Evolutionary conservation across 2,888 invertebrate genomes (phyloP).

Genomic region (Eristalis tenax): DNA sequence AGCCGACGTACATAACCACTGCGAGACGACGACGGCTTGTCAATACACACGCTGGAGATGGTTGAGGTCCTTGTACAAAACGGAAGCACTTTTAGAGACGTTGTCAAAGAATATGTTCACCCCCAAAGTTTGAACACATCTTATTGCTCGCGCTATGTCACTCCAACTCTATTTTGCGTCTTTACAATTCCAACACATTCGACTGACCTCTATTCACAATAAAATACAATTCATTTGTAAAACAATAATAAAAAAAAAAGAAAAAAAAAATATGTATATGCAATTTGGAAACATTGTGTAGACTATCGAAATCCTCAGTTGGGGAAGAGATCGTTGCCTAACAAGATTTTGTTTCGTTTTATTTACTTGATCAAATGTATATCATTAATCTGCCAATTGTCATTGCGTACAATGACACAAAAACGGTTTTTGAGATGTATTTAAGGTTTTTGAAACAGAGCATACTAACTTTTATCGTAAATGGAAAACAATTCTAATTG

Average conservation of each 20-base stretch:
- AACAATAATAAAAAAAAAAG: background rate
- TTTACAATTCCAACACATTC: background rate
- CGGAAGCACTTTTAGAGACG: no score
- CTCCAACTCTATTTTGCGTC: no score
- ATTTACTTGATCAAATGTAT: background rate
- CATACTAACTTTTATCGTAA: conserved; percentile 67
- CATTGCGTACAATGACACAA: background rate
- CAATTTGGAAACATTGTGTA: conserved; percentile 42
- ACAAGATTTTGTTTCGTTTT: conserved; percentile 24
- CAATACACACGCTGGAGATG: no score
- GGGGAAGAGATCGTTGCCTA: conserved; percentile 52
- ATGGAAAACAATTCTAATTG: conserved; percentile 64
- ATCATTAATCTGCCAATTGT: conserved; percentile 35
- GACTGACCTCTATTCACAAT: background rate
- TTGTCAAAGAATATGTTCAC: no score
- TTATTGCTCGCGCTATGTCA: no score
- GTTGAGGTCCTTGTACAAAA: no score
- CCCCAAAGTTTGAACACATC: no score
- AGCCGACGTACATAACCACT: no score
- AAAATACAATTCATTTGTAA: background rate
- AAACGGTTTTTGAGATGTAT: conserved; percentile 19
- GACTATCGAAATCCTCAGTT: conserved; percentile 58
- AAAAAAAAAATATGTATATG: background rate
- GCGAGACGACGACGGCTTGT: no score
- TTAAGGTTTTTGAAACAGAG: conserved; percentile 48